Conservation (phyloP, 1,140 invertebrate genomes). For the Trachymyrmex cornetzi region DNA sequence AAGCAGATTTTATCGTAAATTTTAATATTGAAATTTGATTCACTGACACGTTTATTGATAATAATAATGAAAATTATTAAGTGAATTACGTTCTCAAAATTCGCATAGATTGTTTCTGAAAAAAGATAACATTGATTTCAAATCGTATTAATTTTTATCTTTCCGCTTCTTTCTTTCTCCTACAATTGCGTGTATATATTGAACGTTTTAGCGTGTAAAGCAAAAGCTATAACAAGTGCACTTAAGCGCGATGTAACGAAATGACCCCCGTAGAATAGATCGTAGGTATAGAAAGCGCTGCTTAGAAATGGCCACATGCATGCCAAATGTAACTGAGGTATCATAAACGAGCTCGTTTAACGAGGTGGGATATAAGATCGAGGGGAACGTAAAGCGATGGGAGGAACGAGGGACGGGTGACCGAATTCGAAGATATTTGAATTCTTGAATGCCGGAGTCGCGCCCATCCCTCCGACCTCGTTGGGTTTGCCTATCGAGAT, state of each 20-base stretch:
- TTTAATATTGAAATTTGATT: no score
- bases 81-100: neutral
- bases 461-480: constrained; percentile 23
- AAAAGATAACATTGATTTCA: neutral
- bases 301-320: constrained; percentile 83
- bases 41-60: neutral
- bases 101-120: neutral
- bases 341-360: constrained; percentile 75
- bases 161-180: neutral
- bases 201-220: constrained; percentile 35
- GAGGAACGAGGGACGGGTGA: constrained; percentile 8
- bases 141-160: neutral
- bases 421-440: constrained; percentile 75
- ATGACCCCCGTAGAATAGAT: constrained; percentile 66
- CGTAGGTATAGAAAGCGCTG: constrained; percentile 70
- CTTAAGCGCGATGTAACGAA: constrained; percentile 57
- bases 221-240: constrained; percentile 35
- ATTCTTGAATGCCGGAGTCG: constrained; percentile 71
- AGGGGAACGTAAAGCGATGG: constrained; percentile 55
- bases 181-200: neutral
- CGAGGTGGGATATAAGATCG: constrained; percentile 65
- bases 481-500: constrained; percentile 31
- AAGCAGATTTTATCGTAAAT: neutral
- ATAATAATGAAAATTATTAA: neutral
- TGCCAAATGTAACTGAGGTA: constrained; percentile 78